phyloP scores from a whole-genome alignment of 2,888 invertebrate species.

The Dryobota labecula region DNA sequence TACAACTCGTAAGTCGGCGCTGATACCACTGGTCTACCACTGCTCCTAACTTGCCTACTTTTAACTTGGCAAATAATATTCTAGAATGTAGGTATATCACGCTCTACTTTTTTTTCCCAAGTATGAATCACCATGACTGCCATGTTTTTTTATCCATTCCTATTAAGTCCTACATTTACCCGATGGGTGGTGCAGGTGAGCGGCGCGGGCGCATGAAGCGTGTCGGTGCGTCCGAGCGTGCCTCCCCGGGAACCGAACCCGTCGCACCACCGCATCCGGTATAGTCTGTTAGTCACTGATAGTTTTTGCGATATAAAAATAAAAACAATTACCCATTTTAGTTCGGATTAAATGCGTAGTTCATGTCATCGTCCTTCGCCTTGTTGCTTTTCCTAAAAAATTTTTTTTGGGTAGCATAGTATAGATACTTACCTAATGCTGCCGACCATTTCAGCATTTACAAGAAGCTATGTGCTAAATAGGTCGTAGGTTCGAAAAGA shows the following conservation, averaged over 20 bases:
- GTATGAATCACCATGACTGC: slow-evolving; percentile 3
- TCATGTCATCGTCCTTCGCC: slow-evolving; percentile 31
- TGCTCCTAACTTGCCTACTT: too few relatives aligned
- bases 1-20: too few relatives aligned
- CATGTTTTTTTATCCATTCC: slow-evolving; percentile 28
- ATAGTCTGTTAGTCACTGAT: slow-evolving; percentile 64
- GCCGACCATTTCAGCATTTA: neutral
- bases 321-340: slow-evolving; percentile 26
- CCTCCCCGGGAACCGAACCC: slow-evolving; percentile 79
- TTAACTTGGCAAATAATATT: neutral
- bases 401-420: slow-evolving; percentile 11
- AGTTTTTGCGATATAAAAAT: slow-evolving; percentile 62
- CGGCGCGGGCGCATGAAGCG: slow-evolving; percentile 71
- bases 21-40: too few relatives aligned
- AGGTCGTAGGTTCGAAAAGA: too few relatives aligned
- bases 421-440: too few relatives aligned
- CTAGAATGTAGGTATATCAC: neutral
- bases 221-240: slow-evolving; percentile 82
- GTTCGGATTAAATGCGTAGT: slow-evolving; percentile 31
- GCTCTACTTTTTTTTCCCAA: neutral
- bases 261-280: slow-evolving; percentile 80
- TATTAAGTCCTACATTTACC: slow-evolving; percentile 53
- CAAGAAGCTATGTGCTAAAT: neutral
- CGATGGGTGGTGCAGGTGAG: slow-evolving; percentile 59
- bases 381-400: slow-evolving; percentile 8